phyloP scores from a whole-genome alignment of 2,113 vertebrate species.

The Tetrao urogallus region DNA sequence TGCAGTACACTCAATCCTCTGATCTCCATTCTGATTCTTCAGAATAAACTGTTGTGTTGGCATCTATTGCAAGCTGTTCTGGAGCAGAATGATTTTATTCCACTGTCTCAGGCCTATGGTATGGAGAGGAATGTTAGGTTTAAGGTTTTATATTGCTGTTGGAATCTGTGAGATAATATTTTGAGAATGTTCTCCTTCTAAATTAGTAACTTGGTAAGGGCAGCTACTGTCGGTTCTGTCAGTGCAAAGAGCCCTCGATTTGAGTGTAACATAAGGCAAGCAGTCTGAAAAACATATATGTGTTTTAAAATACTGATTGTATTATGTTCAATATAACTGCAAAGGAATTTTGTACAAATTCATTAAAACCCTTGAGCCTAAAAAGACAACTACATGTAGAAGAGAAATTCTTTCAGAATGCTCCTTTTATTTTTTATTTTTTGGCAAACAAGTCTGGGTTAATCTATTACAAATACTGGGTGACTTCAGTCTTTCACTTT shows the following conservation, averaged over 20 bases:
- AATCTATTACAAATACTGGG: neutral
- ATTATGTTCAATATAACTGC: neutral
- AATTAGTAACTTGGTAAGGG: neutral
- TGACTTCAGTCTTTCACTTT: neutral
- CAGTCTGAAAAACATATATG: neutral
- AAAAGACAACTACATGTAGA: neutral
- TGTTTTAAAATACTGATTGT: neutral
- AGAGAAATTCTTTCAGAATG: neutral
- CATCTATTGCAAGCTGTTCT: neutral
- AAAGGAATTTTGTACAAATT: neutral
- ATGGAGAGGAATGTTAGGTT: neutral
- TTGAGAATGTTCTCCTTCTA: neutral
- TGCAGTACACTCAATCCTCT: neutral
- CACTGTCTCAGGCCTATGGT: neutral
- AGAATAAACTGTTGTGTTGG: neutral
- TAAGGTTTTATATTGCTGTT: neutral
- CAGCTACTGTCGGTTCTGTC: neutral
- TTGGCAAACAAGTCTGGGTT: neutral
- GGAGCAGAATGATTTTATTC: neutral
- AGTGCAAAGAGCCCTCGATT: neutral
- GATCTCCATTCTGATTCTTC: neutral
- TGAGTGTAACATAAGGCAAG: neutral
- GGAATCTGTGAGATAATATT: neutral
- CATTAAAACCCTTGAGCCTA: neutral
- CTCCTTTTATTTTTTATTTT: neutral